Base-by-base conservation (phyloP, 2,888 invertebrate genomes). In the Pachydiplax longipennis region DNA sequence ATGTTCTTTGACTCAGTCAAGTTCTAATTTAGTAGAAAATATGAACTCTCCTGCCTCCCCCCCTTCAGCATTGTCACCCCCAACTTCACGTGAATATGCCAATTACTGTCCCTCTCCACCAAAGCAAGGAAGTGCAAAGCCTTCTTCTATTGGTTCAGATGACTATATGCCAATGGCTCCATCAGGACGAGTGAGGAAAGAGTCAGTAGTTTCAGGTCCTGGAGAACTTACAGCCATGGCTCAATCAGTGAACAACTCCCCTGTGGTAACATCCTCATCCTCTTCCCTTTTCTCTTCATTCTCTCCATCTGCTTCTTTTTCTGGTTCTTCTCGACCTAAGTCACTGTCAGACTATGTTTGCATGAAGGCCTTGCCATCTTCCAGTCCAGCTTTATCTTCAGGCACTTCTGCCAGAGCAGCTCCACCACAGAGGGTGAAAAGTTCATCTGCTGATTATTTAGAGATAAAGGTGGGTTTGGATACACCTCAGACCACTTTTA, bases 121-220 rank as follows among this genome's bases (percentile, higher is more conserved):
- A 31, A 48, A 61, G 31, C 61, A 37, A 22, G 61, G 22, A 2
- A 8, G 87, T 22, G 22, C 18, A 2, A 58, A 83, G 25, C 6
- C 83, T 6, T 58, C 73, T 18, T 25, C 73, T 73, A 12, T 31
- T 73, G 73, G 73, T 6, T 73, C 61, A 31, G 87, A 40, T 58
- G 87, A 87, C n/a, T 87, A 87, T 61, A 65, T 87, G 87, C 65
- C 87, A 25, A 87, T 87, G 87, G 87, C 87, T n/a, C 87, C 87
- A 12, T 65, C 37, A 40, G 87, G 87, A 37, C 35, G 87, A n/a
- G 61, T 87, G 37, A 58, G 87, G 13, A 87, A 87, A n/a, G 87
- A 87, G 61, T 87, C 87, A 5, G 87, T 87, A 3, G 61, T 87
- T 12, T 87, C 87, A 0, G 65, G 58, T 8, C 87, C 87, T 13